Conservation (phyloP, 2,888 invertebrate species). For the Zhengitettix transpicula region DNA sequence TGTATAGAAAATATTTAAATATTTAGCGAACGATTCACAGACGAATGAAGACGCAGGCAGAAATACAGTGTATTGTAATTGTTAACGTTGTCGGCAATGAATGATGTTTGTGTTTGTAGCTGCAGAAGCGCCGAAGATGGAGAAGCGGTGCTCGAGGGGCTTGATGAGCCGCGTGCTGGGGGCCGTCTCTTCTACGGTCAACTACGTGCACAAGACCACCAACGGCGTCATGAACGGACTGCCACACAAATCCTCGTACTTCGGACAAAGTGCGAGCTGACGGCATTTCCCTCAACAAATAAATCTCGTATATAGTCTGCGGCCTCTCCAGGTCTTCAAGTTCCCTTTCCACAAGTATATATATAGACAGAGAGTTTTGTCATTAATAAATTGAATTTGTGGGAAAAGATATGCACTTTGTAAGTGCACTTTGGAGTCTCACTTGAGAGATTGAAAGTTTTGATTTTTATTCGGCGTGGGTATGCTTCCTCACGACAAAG, state of each 20-base stretch:
- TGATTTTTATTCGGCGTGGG: too few relatives aligned
- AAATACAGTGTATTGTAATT: neutral
- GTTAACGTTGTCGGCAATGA: neutral
- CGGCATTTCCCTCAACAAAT: neutral
- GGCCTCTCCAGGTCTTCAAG: too few relatives aligned
- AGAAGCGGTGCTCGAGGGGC: constrained; percentile 24
- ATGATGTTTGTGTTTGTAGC: neutral
- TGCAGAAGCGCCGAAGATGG: neutral
- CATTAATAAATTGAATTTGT: too few relatives aligned
- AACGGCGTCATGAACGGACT: constrained; percentile 23
- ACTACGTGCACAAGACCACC: constrained; percentile 39
- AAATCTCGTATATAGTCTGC: too few relatives aligned
- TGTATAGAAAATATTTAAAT: too few relatives aligned
- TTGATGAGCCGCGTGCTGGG: constrained; percentile 37
- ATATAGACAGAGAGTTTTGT: neutral
- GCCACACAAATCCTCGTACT: neutral
- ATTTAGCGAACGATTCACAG: too few relatives aligned
- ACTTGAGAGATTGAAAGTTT: too few relatives aligned
- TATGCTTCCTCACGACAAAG: too few relatives aligned
- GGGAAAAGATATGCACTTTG: too few relatives aligned
- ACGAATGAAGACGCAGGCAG: neutral
- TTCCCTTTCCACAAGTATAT: neutral
- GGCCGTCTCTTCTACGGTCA: constrained; percentile 37
- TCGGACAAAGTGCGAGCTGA: neutral
- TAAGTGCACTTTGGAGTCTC: too few relatives aligned